Base-by-base conservation (phyloP, 2,888 invertebrate genomes). In the Corbicula japonica region DNA sequence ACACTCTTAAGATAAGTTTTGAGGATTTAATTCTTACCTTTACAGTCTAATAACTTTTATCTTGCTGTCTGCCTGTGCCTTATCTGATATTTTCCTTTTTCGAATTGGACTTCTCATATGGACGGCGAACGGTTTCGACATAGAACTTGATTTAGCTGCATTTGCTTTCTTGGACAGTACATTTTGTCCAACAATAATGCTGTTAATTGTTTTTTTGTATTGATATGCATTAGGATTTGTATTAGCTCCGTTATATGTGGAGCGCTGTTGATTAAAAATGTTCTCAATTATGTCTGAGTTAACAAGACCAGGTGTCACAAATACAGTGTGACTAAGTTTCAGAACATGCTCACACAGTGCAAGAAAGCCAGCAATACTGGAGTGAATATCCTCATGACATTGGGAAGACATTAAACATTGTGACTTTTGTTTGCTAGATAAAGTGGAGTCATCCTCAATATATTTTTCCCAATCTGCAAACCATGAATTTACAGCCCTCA, bases 231-330 rank as follows among this genome's bases (percentile, higher is more conserved):
- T 76, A 12, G 70, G 76, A 46, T 76, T 71, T n/a, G 66, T 56
- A 28, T 77, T 77, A 0, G 76, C 66, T 32, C 76, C 76, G 71
- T 71, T 76, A 54, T 71, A 60, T n/a, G 76, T 76, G 26, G 76
- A 41, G 8, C 76, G n/a, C 28, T 62, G 62, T 56, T 76, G 75
- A 32, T 58, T 76, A 60, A 78, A 69, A 12, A n/a, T 66, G 44
- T 78, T 76, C 41, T 80, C 75, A 34, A 80, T 44, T 5, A 68
- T 46, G 54, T 80, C 72, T 30, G 80, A 76, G 32, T 76, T 80
- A 2, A 73, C 54, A 8, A 75, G 62, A 28, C 44, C 60, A 46
- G 69, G 76, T 8, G 69, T 76, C 26, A 80, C 32, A 41, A 44
- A 35, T 28, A 75, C 48, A 23, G 1, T 21, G 4, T 23, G 44